Conservation (phyloP, 2,113 vertebrate genomes). For the Anarrhichthys ocellatus region DNA sequence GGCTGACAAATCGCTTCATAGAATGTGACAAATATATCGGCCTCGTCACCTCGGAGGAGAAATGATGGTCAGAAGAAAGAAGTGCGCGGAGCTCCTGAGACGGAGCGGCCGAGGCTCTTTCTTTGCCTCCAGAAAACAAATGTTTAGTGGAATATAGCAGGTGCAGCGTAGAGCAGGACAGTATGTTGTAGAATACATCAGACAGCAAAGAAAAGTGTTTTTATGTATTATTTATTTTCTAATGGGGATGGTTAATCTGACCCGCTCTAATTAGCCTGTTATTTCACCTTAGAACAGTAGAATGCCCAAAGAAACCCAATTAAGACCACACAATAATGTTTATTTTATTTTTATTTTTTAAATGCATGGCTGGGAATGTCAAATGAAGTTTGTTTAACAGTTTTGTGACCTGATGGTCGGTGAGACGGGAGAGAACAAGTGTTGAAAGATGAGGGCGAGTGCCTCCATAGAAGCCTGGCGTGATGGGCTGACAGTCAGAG, state of each 20-base stretch:
- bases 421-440: too few relatives aligned
- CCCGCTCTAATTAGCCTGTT: constrained; percentile 45
- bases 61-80: constrained; percentile 43
- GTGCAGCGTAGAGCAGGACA: not conserved
- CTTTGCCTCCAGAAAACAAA: too few relatives aligned
- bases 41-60: constrained; percentile 37
- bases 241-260: constrained; percentile 36
- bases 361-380: constrained; percentile 6
- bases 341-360: not conserved
- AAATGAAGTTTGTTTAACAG: not conserved
- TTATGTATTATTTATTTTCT: not conserved
- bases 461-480: too few relatives aligned
- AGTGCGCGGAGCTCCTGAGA: not conserved
- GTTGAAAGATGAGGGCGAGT: too few relatives aligned
- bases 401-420: too few relatives aligned
- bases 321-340: constrained; percentile 34
- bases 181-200: not conserved
- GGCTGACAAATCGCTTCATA: constrained; percentile 58
- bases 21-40: constrained; percentile 59
- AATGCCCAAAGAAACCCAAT: constrained; percentile 41
- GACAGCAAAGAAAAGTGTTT: not conserved
- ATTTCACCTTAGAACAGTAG: constrained; percentile 37
- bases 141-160: not conserved
- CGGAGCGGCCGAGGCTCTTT: not conserved
- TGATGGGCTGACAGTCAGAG: too few relatives aligned